Evolutionary conservation across 2,888 invertebrate genomes (phyloP).

Genomic region (Mesodorylaimus sp.): DNA sequence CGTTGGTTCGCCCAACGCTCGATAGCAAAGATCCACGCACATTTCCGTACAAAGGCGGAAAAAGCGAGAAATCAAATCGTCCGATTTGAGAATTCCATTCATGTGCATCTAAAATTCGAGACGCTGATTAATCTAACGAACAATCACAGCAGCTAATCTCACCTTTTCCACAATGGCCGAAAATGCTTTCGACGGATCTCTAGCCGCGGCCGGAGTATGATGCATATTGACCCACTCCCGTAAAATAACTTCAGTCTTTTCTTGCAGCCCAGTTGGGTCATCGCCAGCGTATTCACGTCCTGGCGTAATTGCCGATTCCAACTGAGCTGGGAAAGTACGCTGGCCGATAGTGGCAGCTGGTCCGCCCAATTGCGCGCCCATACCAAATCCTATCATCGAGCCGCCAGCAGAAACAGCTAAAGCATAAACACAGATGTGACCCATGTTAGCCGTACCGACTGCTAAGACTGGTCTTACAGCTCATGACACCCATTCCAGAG

Average conservation of each 20-base stretch:
- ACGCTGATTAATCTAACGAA: background rate
- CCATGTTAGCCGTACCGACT: no score
- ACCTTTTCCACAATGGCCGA: constrained; percentile 55
- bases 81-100: constrained; percentile 84
- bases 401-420: no score
- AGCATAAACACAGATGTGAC: no score
- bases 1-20: constrained; percentile 49
- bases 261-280: constrained; percentile 78
- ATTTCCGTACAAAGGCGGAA: constrained; percentile 88
- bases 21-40: constrained; percentile 82
- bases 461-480: no score
- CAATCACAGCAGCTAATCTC: background rate
- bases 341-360: background rate
- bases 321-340: constrained; percentile 43
- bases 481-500: no score
- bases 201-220: constrained; percentile 40
- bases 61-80: constrained; percentile 87
- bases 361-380: background rate
- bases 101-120: constrained; percentile 57
- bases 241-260: constrained; percentile 78
- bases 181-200: constrained; percentile 52
- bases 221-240: constrained; percentile 88
- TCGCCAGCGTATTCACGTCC: constrained; percentile 55
- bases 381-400: no score
- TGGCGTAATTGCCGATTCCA: constrained; percentile 71